A percentile compares a stretch with the other conserved stretches of the same genome.
These are phyloP conservation scores for Platysternon megacephalum DNA, from an alignment of 2,113 vertebrate species.

Conservation along the genomic window DNA sequence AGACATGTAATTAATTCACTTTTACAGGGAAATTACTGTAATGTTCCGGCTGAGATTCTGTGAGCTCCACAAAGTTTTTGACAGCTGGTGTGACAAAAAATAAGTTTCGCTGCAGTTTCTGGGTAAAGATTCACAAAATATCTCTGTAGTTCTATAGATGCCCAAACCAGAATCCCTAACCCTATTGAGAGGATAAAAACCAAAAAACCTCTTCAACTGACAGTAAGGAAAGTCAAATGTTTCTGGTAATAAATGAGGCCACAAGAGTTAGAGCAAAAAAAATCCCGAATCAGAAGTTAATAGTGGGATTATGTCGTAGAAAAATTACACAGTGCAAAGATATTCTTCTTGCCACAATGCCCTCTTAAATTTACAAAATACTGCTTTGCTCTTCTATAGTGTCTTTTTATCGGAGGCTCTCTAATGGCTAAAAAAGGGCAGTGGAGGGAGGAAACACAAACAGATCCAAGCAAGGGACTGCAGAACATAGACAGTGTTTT, in stretches of 20 bases:
- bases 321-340: not conserved
- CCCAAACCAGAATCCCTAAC: not conserved
- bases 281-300: not conserved
- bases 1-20: not conserved
- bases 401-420: not conserved
- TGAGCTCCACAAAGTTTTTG: not conserved
- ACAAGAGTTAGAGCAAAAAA: not conserved
- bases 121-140: not conserved
- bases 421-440: not conserved
- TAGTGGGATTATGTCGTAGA: accelerated
- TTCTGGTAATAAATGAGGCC: not conserved
- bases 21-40: not conserved
- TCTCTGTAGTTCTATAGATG: not conserved
- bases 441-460: not conserved
- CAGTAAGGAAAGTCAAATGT: not conserved
- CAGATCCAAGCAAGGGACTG: not conserved
- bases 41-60: not conserved
- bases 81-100: not conserved
- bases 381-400: accelerated
- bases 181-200: not conserved
- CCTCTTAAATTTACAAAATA: not conserved
- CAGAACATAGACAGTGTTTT: not conserved
- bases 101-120: not conserved
- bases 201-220: not conserved
- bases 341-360: not conserved